Evolutionary conservation across 1,140 invertebrate species (phyloP).

Genomic region (Battus philenor): DNA sequence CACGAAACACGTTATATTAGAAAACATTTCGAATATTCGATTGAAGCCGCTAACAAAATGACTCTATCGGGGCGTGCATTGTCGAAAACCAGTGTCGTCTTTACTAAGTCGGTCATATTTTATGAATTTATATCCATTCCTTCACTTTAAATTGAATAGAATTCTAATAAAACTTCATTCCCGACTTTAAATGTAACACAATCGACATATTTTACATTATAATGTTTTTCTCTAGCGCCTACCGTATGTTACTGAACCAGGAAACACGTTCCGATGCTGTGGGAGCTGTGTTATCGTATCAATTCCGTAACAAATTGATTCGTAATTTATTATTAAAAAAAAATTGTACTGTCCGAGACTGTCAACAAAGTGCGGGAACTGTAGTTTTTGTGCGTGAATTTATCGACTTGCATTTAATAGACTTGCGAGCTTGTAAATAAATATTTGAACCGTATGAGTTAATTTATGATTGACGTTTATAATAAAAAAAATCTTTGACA

Average conservation of each 20-base stretch:
- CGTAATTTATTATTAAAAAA: slow-evolving; percentile 8
- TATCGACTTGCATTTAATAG: neutral
- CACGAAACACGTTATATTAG: slow-evolving; percentile 1
- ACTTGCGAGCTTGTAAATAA: neutral
- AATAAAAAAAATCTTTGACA: slow-evolving; percentile 3
- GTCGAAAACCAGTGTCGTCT: neutral
- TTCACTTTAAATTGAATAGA: slow-evolving; percentile 19
- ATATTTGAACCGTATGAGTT: slow-evolving; percentile 8
- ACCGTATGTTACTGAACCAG: slow-evolving; percentile 1
- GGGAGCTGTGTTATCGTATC: neutral
- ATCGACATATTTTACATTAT: neutral
- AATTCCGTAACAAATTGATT: slow-evolving; percentile 1
- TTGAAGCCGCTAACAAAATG: neutral
- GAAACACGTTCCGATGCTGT: neutral
- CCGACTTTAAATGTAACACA: slow-evolving; percentile 1
- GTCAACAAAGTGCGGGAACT: neutral
- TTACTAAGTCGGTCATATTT: slow-evolving; percentile 6
- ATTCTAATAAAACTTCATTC: neutral
- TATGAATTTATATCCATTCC: slow-evolving; percentile 7
- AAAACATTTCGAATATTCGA: neutral
- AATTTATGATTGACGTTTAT: slow-evolving; percentile 2
- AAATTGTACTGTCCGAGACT: neutral
- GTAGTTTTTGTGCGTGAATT: slow-evolving; percentile 6
- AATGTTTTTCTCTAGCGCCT: slow-evolving; percentile 12
- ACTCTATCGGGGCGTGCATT: slow-evolving; percentile 6